phyloP scores from a whole-genome alignment of 2,797 vertebrate genomes.

The Octomys mimax region DNA sequence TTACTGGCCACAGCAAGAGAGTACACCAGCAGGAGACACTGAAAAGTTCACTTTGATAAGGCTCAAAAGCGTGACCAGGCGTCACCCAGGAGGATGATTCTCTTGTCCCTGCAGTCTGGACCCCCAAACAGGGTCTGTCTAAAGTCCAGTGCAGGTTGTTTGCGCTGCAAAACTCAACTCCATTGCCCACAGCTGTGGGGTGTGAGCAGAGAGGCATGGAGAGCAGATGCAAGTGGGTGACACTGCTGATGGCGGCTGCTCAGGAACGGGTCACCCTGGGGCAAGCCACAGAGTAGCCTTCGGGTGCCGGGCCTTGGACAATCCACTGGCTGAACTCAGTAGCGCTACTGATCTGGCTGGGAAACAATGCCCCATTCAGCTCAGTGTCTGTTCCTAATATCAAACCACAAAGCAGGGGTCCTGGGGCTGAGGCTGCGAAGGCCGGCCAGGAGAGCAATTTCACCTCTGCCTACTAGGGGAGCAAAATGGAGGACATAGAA shows the following conservation, averaged over 20 bases:
- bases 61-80: neutral
- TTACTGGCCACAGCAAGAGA: neutral
- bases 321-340: constrained; percentile 65
- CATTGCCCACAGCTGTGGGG: constrained; percentile 43
- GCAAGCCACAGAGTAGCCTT: constrained; percentile 52
- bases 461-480: constrained; percentile 74
- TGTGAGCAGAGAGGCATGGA: neutral
- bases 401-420: constrained; percentile 79
- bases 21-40: neutral
- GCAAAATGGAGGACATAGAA: constrained; percentile 81
- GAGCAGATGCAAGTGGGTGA: constrained; percentile 33
- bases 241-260: constrained; percentile 46
- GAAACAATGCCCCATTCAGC: constrained; percentile 89
- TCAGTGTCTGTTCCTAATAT: constrained; percentile 89
- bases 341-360: constrained; percentile 86
- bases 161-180: constrained; percentile 58
- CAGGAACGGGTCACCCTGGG: constrained; percentile 52
- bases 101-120: neutral
- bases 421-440: constrained; percentile 71
- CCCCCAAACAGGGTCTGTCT: neutral
- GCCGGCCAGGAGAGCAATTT: constrained; percentile 83
- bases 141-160: constrained; percentile 63
- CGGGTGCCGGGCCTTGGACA: constrained; percentile 66
- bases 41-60: neutral
- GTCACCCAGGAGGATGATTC: neutral